Evolutionary conservation across 2,113 vertebrate species (phyloP).

Genomic region (Phoxinus phoxinus): DNA sequence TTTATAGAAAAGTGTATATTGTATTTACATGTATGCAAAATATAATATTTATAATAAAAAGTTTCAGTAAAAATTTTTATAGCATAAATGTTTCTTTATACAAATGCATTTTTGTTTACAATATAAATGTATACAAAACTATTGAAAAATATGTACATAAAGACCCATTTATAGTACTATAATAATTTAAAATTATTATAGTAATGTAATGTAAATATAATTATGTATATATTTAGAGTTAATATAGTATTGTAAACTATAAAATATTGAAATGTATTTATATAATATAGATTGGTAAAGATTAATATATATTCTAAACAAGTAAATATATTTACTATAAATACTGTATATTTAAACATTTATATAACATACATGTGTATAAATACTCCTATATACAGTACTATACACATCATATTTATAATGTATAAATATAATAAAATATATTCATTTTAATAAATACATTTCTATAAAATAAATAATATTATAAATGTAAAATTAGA

Average conservation of each 20-base stretch:
- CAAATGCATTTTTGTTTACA: neutral
- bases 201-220: neutral
- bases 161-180: neutral
- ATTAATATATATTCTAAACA: no score
- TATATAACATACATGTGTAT: no score
- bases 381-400: no score
- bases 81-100: neutral
- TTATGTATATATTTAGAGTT: neutral
- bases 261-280: neutral
- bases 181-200: neutral
- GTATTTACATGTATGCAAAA: neutral
- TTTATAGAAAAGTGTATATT: neutral
- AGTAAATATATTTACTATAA: no score
- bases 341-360: no score
- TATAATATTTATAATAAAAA: no score
- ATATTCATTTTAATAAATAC: neutral
- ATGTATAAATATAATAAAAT: neutral
- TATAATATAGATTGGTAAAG: no score
- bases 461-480: no score
- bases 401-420: neutral
- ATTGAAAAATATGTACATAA: neutral
- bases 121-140: neutral
- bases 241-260: neutral
- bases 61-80: no score
- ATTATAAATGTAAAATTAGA: no score